These are phyloP conservation scores for Tipula confusa DNA, from an alignment of 2,888 invertebrate genomes.

Conservation along the genomic window DNA sequence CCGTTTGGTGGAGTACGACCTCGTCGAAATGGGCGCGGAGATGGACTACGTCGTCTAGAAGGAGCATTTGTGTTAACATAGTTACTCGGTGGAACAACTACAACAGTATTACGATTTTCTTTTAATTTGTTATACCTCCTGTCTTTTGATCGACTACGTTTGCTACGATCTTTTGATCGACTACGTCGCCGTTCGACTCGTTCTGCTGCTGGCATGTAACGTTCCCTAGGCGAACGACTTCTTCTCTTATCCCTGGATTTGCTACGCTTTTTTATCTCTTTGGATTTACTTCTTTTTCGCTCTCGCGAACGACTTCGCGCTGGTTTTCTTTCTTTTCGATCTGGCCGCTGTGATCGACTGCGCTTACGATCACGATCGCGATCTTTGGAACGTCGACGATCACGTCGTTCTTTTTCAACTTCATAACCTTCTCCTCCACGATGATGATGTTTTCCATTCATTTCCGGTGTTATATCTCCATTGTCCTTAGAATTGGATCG, in stretches of 20 bases:
- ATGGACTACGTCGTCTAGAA: slow-evolving; percentile 47
- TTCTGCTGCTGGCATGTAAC: slow-evolving; percentile 37
- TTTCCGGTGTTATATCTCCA: neutral
- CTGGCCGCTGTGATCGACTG: slow-evolving; percentile 41
- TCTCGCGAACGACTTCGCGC: slow-evolving; percentile 38
- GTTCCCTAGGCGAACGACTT: slow-evolving; percentile 34
- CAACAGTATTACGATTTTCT: slow-evolving; percentile 28
- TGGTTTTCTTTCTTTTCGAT: slow-evolving; percentile 31
- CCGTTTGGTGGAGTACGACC: slow-evolving; percentile 52
- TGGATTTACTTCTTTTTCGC: slow-evolving; percentile 32
- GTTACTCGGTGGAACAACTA: slow-evolving; percentile 1
- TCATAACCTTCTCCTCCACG: slow-evolving; percentile 39
- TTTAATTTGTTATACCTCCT: slow-evolving; percentile 28
- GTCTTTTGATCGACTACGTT: slow-evolving; percentile 41
- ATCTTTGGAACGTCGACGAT: slow-evolving; percentile 46
- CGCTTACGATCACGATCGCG: slow-evolving; percentile 37
- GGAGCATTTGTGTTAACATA: neutral
- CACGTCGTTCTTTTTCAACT: slow-evolving; percentile 34
- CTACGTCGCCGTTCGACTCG: slow-evolving; percentile 40
- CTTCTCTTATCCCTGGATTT: slow-evolving; percentile 34
- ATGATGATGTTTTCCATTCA: neutral
- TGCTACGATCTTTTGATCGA: slow-evolving; percentile 6
- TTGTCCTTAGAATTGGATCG: neutral
- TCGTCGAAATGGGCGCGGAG: slow-evolving; percentile 48
- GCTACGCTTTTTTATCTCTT: slow-evolving; percentile 31